Evolutionary conservation across 2,888 invertebrate genomes (phyloP), one percentile per base, ranked within the genome.

Genomic region (Idaea aversata): DNA sequence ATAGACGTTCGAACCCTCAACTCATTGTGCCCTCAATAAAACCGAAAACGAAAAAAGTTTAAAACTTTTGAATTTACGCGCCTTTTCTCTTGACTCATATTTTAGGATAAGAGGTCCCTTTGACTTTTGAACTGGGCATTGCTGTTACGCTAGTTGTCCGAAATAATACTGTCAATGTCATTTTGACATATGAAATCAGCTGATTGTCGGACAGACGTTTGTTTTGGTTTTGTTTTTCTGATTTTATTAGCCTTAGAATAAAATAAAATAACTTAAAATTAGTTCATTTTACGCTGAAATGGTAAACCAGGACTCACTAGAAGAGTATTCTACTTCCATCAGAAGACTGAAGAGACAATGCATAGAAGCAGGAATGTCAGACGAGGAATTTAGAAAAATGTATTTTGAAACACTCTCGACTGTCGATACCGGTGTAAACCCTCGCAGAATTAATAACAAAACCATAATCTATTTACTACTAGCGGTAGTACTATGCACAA

Each of bases 331-430:
- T 65, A 88, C 93, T 73, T 93, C 94, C 72, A 91, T 96, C 63
- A 91, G 91, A 71, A 90, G 93, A 75, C 84, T 96, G 59, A 94
- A 93, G 75, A 86, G 90, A 71, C 89, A 94, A 77, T 96, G 95
- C 66, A 88, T 87, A 71, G 88, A 93, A 64, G 90, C 94, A 72
- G 94, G 95, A 63, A 87, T 96, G 72, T 93, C 90, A 58, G 95
- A 95, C 69, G 87, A 92, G 57, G 94, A 96, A 81, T 95, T 96
- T 71, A 91, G 94, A 72, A 85, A 93, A 82, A 89, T 95, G 71
- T 95, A 93, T 79, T 79, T 91, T 77, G 81, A 87, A 81, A 72
- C 93, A 58, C 80, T 94, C 16, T 85, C 88, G 69, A 85, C 88
- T 65, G 72, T 92, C 66, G 83, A 90, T 68, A 83, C 82, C 1